Base-by-base conservation (phyloP, 2,888 invertebrate species). In the Parapristionchus giblindavisi region DNA sequence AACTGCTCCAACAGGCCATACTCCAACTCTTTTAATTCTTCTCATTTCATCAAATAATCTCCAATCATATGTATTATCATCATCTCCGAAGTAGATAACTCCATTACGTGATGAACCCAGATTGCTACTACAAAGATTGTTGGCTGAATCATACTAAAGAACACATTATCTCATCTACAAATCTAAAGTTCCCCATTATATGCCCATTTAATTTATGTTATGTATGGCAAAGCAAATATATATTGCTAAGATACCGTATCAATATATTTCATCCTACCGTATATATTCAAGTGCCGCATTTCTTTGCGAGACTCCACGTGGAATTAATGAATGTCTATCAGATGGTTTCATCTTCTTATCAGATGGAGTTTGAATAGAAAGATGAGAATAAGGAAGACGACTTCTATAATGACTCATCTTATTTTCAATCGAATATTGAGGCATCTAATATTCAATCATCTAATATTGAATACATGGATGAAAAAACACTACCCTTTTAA, bases 1-100 rank as follows among this genome's bases (percentile, higher is more conserved):
- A 0, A 96, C 98, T 4, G 99, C 91, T 4, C 96, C 99, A 0
- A 99, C 98, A 0, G 94, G 94, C 90, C 93, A 93, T 0, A 96
- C 94, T 4, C 95, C 95, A 0, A 96, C 96, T 81, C 91, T 92
- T 81, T 92, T 91, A 29, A 71, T 56, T 27, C 38, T 34, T 24
- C 70, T 68, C 83, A 93, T 93, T 91, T 93, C 93, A 34, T 92
- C 91, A 85, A 93, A 93, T 11, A 93, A 88, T 80, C 91, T 90
- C 78, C 93, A 89, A 87, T 93, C 93, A 78, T 92, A 92, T 0
- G 86, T 83, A 85, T 93, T 93, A 88, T 93, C 93, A 86, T 93
- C 93, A 83, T 93, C 93, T 0, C 93, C 93, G 85, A 93, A 93
- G 88, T 93, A 93, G 0, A 93, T 88, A 0, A 93, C 90, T 0